Evolutionary conservation across 1,140 invertebrate genomes (phyloP).

Genomic region (Drosophila arawakana): DNA sequence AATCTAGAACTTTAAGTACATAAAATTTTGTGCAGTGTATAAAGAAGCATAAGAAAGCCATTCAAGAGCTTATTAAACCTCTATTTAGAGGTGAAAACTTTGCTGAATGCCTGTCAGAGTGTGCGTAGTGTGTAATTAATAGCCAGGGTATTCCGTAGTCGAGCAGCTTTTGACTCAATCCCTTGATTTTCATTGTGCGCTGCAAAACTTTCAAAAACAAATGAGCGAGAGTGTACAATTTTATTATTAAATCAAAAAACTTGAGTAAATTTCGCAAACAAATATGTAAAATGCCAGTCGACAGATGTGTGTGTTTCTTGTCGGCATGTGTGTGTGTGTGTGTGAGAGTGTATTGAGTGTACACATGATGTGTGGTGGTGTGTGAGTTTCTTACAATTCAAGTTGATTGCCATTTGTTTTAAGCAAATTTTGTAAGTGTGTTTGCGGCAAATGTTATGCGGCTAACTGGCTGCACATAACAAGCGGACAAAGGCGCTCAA

Average conservation of each 20-base stretch:
- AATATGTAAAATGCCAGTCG: slow-evolving; percentile 58
- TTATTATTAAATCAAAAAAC: slow-evolving; percentile 81
- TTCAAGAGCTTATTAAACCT: too few relatives aligned
- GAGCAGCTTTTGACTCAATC: too few relatives aligned
- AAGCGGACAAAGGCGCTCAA: slow-evolving; percentile 43
- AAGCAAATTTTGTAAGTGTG: slow-evolving; percentile 56
- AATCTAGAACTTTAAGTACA: too few relatives aligned
- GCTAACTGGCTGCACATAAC: slow-evolving; percentile 71
- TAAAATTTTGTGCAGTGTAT: too few relatives aligned
- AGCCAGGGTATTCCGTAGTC: too few relatives aligned
- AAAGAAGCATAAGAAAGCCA: too few relatives aligned
- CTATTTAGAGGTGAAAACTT: too few relatives aligned
- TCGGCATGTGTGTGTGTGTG: slow-evolving; percentile 7
- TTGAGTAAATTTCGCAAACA: slow-evolving; percentile 71
- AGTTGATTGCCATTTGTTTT: slow-evolving; percentile 81
- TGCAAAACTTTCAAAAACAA: slow-evolving; percentile 25
- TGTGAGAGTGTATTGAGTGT: slow-evolving; percentile 5
- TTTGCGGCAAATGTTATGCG: slow-evolving; percentile 73
- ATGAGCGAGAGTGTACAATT: slow-evolving; percentile 37
- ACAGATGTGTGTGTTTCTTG: slow-evolving; percentile 16
- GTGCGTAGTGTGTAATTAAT: too few relatives aligned
- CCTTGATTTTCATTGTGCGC: not conserved
- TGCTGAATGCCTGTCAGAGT: too few relatives aligned
- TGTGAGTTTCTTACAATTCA: slow-evolving; percentile 68
- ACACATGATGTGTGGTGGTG: not conserved